phyloP scores from a whole-genome alignment of 53 echinoderm and acorn worm species.

The Pentamera pediparva region DNA sequence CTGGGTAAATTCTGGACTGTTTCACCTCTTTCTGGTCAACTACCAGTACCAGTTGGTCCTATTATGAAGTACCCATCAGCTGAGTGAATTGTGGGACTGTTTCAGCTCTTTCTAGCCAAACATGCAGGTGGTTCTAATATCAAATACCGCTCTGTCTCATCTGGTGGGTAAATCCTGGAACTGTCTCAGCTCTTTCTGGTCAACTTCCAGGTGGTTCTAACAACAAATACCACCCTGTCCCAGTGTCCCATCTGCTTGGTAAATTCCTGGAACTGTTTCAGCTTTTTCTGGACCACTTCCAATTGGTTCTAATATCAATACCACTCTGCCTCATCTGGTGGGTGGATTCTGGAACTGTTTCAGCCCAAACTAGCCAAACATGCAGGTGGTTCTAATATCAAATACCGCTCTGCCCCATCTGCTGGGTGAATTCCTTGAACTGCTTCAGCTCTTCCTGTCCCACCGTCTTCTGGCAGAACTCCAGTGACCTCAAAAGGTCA shows the following conservation, averaged over 20 bases:
- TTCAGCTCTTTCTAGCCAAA: conserved; percentile 56
- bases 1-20: conserved; percentile 65
- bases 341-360: conserved; percentile 70
- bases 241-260: conserved; percentile 74
- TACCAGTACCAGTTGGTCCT: too few species aligned
- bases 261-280: conserved; percentile 71
- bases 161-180: conserved; percentile 76
- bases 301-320: too few species aligned
- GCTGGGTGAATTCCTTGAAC: conserved; percentile 72
- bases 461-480: conserved; percentile 65
- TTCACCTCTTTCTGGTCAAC: conserved; percentile 62
- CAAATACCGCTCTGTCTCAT: conserved; percentile 62
- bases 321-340: conserved; percentile 63
- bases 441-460: conserved; percentile 61
- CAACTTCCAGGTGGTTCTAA: conserved; percentile 68
- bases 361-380: conserved; percentile 38
- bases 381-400: not conserved
- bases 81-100: conserved; percentile 67
- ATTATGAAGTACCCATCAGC: too few species aligned
- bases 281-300: conserved; percentile 61
- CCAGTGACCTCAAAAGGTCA: conserved; percentile 61
- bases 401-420: conserved; percentile 72
- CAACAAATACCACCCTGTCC: too few species aligned
- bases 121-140: not conserved
- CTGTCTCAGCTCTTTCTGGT: conserved; percentile 57